Percentiles rank a stretch among this genome's conserved stretches.
These are phyloP conservation scores for Rhingia rostrata DNA, from an alignment of 2,888 invertebrate species.

Conservation along the genomic window DNA sequence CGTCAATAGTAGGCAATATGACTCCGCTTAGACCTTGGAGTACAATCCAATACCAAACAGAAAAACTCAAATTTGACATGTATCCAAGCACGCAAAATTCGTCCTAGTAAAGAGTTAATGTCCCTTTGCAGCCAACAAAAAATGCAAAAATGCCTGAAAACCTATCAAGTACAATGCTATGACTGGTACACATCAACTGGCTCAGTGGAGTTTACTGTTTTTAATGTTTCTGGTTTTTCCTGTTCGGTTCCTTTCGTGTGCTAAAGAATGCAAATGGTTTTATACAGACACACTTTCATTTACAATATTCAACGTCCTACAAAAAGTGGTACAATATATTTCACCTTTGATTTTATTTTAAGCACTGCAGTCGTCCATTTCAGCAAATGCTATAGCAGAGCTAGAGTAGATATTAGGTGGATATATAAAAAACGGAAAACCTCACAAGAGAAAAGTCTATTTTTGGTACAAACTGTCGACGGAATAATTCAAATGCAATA, in stretches of 20 bases:
- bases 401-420: not conserved
- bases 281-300: constrained; percentile 3
- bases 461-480: constrained; percentile 37
- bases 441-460: constrained; percentile 38
- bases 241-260: constrained; percentile 29
- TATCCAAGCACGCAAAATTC: constrained; percentile 75
- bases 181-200: constrained; percentile 68
- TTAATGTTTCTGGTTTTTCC: constrained; percentile 18
- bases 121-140: constrained; percentile 37
- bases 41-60: constrained; percentile 23
- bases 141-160: constrained; percentile 27
- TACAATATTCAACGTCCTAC: constrained; percentile 13
- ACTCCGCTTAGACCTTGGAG: constrained; percentile 47
- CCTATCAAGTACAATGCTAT: constrained; percentile 60
- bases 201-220: constrained; percentile 16
- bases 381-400: constrained; percentile 4
- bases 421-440: not conserved
- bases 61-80: constrained; percentile 35
- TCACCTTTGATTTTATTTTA: constrained; percentile 51
- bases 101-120: constrained; percentile 71
- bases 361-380: constrained; percentile 47
- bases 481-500: constrained; percentile 35
- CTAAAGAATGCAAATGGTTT: constrained; percentile 36
- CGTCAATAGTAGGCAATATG: constrained; percentile 35
- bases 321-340: constrained; percentile 2